Evolutionary conservation across 2,888 invertebrate genomes (phyloP), one percentile per base, ranked within the genome.

Genomic region (Opisthograptis luteolata): DNA sequence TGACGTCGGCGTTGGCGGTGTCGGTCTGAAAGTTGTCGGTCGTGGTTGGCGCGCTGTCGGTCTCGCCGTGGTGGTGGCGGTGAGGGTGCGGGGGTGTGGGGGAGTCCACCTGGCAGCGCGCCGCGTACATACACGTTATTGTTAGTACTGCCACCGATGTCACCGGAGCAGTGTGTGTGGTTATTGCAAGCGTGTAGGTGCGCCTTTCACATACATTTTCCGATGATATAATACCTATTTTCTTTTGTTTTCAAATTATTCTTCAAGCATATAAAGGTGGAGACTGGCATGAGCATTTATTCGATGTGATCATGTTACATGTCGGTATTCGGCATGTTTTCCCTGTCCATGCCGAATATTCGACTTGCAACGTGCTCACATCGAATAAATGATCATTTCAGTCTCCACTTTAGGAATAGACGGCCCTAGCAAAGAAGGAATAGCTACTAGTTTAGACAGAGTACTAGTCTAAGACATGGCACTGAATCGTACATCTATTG

Each of bases 1-100:
- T 64, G 66, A 66, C 62, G 68, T 79, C 66, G 60, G 77, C 65
- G 65, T 72, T 74, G 71, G 72, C 75, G 66, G 66, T 62, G 84
- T 79, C 80, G 83, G 83, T 81, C 86, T 86, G 85, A 87, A 87
- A 87, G 79, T 84, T 84, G 83, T 86, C 81, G 80, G 81, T 77
- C 78, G 81, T 79, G 77, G 82, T 81, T 79, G 86, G 79, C 79
- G 81, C 69, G 69, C 55, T 51, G 58, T 62, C 62, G 60, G 69
- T 63, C 72, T 84, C 84, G 75, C 87, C 84, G 84, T 86, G 85
- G 77, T 86, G 87, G 78, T 87, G 87, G 74, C 87, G 87, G 79
- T 84, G 87, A 57, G 81, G 85, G 71, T 84, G 88, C 64, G 81
- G 73, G 70, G 73, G 63, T 55, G 62, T 52, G 54, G 60, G 56